These are phyloP conservation scores for Nycticryphes semicollaris DNA, from an alignment of 2,113 vertebrate genomes.

Conservation along the genomic window DNA sequence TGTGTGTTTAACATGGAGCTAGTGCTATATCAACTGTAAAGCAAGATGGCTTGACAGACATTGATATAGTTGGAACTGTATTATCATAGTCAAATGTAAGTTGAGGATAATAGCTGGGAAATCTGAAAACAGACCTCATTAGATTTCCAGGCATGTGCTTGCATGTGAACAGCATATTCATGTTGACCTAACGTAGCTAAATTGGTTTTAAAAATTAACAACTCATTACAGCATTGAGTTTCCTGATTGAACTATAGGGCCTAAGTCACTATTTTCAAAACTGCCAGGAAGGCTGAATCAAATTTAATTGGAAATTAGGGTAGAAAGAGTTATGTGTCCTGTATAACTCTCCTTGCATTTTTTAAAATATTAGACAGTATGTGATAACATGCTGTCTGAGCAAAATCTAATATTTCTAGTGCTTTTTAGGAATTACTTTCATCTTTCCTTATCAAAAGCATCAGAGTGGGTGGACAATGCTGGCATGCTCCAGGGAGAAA, in stretches of 20 bases:
- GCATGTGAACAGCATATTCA: not conserved
- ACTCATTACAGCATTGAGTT: not conserved
- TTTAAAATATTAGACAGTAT: not conserved
- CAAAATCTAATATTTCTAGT: not conserved
- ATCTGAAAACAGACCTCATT: slow-evolving; percentile 25
- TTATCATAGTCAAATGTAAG: slow-evolving; percentile 44
- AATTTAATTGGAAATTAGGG: not conserved
- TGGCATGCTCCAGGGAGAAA: not conserved
- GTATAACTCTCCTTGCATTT: not conserved
- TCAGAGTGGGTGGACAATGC: not conserved
- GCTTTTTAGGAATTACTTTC: not conserved
- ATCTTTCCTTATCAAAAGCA: not conserved
- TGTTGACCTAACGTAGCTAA: not conserved
- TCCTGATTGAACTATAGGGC: not conserved
- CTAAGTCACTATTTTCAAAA: not conserved
- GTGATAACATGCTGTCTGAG: not conserved
- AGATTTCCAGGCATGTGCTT: not conserved
- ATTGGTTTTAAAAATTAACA: not conserved
- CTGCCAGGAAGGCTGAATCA: not conserved
- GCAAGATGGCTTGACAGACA: slow-evolving; percentile 52
- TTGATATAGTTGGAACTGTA: slow-evolving; percentile 36
- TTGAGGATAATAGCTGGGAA: slow-evolving; percentile 51
- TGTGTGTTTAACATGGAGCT: slow-evolving; percentile 16
- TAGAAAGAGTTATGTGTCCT: not conserved
- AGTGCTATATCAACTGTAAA: slow-evolving; percentile 47